Percentiles rank a stretch among this genome's conserved stretches.
These are phyloP conservation scores for Indri indri DNA, from an alignment of 2,113 vertebrate genomes.

Conservation along the genomic window DNA sequence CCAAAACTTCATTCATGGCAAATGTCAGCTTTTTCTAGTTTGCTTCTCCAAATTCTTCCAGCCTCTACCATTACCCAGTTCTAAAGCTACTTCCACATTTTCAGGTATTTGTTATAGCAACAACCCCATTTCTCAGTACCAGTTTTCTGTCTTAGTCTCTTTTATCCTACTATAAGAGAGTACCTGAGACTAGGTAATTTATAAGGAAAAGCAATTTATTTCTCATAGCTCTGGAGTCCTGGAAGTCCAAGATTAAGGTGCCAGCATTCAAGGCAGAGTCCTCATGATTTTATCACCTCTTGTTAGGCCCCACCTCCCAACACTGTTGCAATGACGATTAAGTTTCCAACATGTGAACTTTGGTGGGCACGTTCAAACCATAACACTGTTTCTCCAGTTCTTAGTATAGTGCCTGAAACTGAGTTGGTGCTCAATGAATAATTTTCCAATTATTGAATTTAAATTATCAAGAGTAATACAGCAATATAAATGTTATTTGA, in stretches of 20 bases:
- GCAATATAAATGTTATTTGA: neutral
- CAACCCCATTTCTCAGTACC: neutral
- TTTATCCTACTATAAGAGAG: neutral
- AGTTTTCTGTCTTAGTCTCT: neutral
- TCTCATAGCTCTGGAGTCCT: no score
- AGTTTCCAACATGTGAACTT: neutral
- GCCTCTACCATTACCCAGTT: neutral
- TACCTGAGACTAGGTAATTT: neutral
- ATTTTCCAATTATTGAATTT: neutral
- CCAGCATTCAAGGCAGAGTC: neutral
- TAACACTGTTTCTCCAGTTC: neutral
- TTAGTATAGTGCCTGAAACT: neutral
- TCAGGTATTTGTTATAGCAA: neutral
- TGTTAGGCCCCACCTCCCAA: neutral
- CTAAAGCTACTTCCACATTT: neutral
- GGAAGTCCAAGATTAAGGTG: no score
- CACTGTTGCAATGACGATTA: neutral
- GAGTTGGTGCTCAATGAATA: neutral
- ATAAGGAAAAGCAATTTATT: neutral
- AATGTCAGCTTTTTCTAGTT: neutral
- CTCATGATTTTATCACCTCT: neutral
- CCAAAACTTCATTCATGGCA: neutral
- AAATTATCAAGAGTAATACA: neutral
- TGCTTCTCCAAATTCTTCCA: neutral
- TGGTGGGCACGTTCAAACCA: neutral